Evolutionary conservation across 2,113 vertebrate genomes (phyloP).

Genomic region (Mohoua ochrocephala): DNA sequence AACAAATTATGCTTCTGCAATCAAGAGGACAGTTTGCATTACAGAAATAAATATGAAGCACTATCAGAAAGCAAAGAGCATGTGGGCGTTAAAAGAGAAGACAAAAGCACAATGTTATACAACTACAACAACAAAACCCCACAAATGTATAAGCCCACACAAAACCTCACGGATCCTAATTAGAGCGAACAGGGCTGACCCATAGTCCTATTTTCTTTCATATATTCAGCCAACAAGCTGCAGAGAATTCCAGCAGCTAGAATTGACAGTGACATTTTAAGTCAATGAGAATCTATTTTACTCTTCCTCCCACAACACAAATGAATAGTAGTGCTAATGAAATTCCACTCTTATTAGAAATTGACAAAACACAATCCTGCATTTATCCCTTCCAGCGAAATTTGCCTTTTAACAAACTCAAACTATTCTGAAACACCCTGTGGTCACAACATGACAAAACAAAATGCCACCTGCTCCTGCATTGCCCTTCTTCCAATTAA

Average conservation of each 20-base stretch:
- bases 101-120: background rate
- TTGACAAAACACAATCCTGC: conserved; percentile 27
- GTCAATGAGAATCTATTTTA: conserved; percentile 61
- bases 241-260: conserved; percentile 25
- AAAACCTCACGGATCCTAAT: background rate
- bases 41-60: background rate
- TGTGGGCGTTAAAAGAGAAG: background rate
- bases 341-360: conserved; percentile 48
- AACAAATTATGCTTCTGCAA: background rate
- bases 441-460: background rate
- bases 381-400: conserved; percentile 40
- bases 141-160: background rate
- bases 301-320: conserved; percentile 49
- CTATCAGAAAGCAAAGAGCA: background rate
- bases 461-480: background rate
- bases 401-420: conserved; percentile 30
- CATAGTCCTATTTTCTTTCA: background rate
- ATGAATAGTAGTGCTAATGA: conserved; percentile 44
- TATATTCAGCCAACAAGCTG: conserved; percentile 3
- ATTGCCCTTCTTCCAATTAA: background rate
- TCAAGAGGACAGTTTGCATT: background rate
- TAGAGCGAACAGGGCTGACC: conserved; percentile 7
- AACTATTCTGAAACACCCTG: background rate
- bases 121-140: background rate
- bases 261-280: conserved; percentile 61